phyloP scores from a whole-genome alignment of 2,113 vertebrate genomes.

The Ranitomeya imitator region DNA sequence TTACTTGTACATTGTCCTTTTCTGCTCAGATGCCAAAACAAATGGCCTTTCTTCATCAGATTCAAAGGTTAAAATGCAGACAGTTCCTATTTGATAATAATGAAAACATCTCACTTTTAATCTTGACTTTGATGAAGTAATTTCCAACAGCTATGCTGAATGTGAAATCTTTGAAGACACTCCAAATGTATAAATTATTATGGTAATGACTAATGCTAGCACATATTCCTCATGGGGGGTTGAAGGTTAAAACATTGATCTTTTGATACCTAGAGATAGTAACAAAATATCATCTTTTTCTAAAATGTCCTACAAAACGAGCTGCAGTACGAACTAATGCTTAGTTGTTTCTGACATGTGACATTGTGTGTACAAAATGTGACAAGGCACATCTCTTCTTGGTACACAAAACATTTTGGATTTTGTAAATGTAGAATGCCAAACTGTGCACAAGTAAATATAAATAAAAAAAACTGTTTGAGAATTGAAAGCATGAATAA shows the following conservation, averaged over 20 bases:
- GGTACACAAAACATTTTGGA: background rate
- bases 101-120: slow-evolving; percentile 70
- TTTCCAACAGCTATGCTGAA: slow-evolving; percentile 28
- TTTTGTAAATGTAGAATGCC: too few species aligned
- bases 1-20: slow-evolving; percentile 70
- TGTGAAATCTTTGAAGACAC: slow-evolving; percentile 36
- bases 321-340: background rate
- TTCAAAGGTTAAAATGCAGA: slow-evolving; percentile 77
- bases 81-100: slow-evolving; percentile 80
- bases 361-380: background rate
- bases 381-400: background rate
- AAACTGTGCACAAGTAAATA: too few species aligned
- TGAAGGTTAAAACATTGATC: background rate
- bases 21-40: slow-evolving; percentile 71
- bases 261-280: background rate
- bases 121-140: slow-evolving; percentile 10
- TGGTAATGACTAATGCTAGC: slow-evolving; percentile 18
- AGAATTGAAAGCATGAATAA: too few species aligned
- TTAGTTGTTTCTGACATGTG: background rate
- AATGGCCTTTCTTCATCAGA: slow-evolving; percentile 75
- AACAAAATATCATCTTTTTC: background rate
- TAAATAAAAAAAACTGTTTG: too few species aligned
- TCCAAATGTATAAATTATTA: slow-evolving; percentile 33
- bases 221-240: background rate
- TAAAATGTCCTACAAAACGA: background rate